Percentiles rank a stretch among this genome's conserved stretches.
Evolutionary conservation across 2,113 vertebrate genomes (phyloP).

Genomic region (Odobenus rosmarus): DNA sequence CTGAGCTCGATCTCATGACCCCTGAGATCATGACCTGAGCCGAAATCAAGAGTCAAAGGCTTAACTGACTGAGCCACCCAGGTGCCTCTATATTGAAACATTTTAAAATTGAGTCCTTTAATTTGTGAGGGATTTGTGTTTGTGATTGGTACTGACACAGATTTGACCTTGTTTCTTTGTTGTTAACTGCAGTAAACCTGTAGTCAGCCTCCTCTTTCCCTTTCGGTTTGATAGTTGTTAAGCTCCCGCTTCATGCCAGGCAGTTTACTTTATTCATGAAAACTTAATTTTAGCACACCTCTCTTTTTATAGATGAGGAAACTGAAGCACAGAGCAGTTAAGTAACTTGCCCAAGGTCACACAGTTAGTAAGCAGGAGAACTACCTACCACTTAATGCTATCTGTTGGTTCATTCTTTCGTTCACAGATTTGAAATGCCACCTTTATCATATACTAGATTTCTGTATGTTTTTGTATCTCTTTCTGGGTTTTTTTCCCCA

Average conservation of each 20-base stretch:
- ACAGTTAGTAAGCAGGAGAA: neutral
- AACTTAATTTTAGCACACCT: neutral
- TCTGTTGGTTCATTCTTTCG: neutral
- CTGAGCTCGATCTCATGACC: neutral
- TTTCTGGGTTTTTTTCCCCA: neutral
- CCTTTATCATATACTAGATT: neutral
- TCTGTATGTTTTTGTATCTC: neutral
- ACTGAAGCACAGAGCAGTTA: neutral
- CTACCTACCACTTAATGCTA: rapidly evolving
- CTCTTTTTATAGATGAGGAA: neutral
- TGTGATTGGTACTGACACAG: neutral
- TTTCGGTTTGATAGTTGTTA: neutral
- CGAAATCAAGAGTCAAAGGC: neutral
- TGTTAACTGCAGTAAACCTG: rapidly evolving
- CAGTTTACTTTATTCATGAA: neutral
- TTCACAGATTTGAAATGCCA: neutral
- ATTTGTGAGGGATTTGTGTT: neutral
- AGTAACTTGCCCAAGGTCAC: neutral
- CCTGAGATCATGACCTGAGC: neutral
- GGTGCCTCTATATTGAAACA: neutral
- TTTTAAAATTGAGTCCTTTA: neutral
- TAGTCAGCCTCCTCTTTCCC: neutral
- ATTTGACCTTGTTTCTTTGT: neutral
- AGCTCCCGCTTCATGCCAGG: neutral
- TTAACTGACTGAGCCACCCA: neutral